Percentiles rank a stretch among this genome's conserved stretches.
phyloP scores from a whole-genome alignment of 2,888 invertebrate genomes.

The Acronicta alni region DNA sequence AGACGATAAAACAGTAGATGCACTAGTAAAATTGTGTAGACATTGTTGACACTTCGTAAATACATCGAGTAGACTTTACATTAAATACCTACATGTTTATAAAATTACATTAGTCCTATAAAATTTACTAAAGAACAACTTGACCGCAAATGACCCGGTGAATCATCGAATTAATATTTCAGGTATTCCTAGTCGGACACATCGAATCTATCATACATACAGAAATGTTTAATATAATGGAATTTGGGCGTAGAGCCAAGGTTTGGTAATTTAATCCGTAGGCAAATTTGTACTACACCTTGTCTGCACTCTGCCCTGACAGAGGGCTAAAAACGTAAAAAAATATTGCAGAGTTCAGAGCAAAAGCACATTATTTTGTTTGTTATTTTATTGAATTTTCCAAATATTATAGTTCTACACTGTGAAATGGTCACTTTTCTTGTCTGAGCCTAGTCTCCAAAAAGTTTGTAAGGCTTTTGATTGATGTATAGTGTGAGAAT shows the following conservation, averaged over 20 bases:
- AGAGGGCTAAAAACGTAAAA: too few relatives aligned
- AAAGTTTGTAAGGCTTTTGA: too few relatives aligned
- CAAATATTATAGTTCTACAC: too few relatives aligned
- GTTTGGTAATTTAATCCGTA: background rate
- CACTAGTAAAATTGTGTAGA: too few relatives aligned
- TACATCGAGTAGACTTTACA: background rate
- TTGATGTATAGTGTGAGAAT: too few relatives aligned
- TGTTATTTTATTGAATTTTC: too few relatives aligned
- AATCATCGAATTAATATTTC: slow-evolving; percentile 21
- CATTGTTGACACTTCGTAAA: background rate
- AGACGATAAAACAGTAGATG: too few relatives aligned
- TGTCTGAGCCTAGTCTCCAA: too few relatives aligned
- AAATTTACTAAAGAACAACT: slow-evolving; percentile 8
- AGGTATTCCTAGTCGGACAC: background rate
- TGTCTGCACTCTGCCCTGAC: too few relatives aligned
- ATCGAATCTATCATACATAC: slow-evolving; percentile 13
- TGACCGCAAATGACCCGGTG: slow-evolving; percentile 21
- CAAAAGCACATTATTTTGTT: too few relatives aligned
- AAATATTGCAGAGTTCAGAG: too few relatives aligned
- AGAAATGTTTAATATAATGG: slow-evolving; percentile 1
- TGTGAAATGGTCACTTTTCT: too few relatives aligned
- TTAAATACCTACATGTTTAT: slow-evolving; percentile 7
- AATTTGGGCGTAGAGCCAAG: slow-evolving; percentile 2
- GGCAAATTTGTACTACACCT: background rate
- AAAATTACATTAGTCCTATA: slow-evolving; percentile 11